Evolutionary conservation across 2,888 invertebrate species (phyloP).

Genomic region (Stramonita haemastoma): DNA sequence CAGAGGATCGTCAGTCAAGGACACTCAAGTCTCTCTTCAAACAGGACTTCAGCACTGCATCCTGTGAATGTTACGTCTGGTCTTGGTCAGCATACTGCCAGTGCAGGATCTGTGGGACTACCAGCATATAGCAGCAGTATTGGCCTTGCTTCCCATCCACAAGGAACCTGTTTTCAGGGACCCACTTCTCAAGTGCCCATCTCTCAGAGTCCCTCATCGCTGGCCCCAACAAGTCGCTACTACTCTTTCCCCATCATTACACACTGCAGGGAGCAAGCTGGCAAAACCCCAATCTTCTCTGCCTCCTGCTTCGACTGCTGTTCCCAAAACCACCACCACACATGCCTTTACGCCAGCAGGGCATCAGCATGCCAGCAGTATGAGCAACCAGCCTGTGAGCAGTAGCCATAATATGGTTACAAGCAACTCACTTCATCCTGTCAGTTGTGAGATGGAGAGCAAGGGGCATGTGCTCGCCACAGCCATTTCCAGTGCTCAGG

Average conservation of each 20-base stretch:
- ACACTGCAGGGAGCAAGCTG: neutral
- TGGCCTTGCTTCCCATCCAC: neutral
- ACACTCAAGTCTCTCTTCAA: neutral
- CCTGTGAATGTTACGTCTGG: neutral
- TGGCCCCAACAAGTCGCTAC: neutral
- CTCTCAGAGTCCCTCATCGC: neutral
- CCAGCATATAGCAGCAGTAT: neutral
- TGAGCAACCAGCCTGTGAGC: neutral
- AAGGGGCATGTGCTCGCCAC: neutral
- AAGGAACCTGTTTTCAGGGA: neutral
- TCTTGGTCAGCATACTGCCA: neutral
- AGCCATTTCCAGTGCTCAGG: neutral
- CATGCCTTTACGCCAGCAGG: neutral
- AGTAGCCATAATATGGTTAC: neutral
- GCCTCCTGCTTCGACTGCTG: neutral
- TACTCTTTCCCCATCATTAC: neutral
- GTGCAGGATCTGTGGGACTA: neutral
- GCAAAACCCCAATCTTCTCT: neutral
- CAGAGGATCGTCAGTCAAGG: neutral
- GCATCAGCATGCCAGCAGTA: neutral
- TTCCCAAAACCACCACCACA: neutral
- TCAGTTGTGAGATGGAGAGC: neutral
- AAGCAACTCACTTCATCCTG: neutral
- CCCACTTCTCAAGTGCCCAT: neutral
- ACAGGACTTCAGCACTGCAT: slow-evolving; percentile 1